Evolutionary conservation across 2,888 invertebrate species (phyloP).

Genomic region (Pogonocherus hispidulus): DNA sequence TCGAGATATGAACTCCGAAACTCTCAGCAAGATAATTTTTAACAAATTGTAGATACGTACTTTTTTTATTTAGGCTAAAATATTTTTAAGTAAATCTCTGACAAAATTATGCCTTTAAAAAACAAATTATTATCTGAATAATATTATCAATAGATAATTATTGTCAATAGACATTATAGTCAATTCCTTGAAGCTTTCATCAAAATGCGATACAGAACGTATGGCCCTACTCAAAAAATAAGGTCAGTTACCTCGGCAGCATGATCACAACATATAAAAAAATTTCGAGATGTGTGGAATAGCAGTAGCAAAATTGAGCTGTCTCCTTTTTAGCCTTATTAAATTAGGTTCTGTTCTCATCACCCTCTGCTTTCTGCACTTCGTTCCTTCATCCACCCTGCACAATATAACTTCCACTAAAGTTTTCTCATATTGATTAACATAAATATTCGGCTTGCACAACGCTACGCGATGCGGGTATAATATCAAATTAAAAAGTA

Average conservation of each 20-base stretch:
- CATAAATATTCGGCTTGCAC: constrained; percentile 59
- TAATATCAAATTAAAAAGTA: constrained; percentile 45
- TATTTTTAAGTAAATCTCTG: no score
- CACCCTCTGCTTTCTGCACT: constrained; percentile 53
- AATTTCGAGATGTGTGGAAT: constrained; percentile 14
- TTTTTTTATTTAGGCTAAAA: no score
- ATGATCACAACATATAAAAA: no score
- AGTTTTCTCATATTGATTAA: constrained; percentile 61
- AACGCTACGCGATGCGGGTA: constrained; percentile 37
- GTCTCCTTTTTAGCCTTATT: constrained; percentile 57
- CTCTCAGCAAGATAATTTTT: no score
- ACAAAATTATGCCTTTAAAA: no score
- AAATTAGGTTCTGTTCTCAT: constrained; percentile 61
- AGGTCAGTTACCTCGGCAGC: no score
- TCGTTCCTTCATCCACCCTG: constrained; percentile 55
- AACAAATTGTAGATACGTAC: no score
- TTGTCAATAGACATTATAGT: no score
- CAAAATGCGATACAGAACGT: constrained; percentile 9
- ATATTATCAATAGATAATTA: no score
- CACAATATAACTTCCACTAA: constrained; percentile 58
- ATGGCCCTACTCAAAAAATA: background rate
- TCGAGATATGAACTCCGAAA: no score
- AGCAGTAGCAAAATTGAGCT: constrained; percentile 54
- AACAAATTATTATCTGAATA: no score
- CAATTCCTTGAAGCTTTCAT: background rate